Percentiles rank a stretch among this genome's conserved stretches.
phyloP scores from a whole-genome alignment of 2,113 vertebrate genomes.

The Menura novaehollandiae region DNA sequence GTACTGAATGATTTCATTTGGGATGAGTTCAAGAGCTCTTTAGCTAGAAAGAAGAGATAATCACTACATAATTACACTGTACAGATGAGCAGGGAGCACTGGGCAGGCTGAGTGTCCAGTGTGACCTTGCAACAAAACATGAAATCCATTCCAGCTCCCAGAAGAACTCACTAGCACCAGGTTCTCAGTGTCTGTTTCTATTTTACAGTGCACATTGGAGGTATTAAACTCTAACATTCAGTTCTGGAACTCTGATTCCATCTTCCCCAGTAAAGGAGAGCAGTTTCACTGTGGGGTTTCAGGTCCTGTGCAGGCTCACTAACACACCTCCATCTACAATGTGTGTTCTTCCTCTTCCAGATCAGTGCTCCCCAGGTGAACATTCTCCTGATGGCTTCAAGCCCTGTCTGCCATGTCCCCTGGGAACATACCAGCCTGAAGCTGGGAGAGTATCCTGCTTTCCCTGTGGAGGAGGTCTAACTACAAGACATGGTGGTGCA shows the following conservation, averaged over 20 bases:
- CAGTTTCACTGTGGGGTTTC: background rate
- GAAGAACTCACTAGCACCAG: background rate
- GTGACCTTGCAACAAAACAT: background rate
- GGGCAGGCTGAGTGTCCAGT: background rate
- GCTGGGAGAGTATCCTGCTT: conserved; percentile 88
- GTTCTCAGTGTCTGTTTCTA: background rate
- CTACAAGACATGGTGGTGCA: conserved; percentile 79
- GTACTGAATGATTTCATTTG: background rate
- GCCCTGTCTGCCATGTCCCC: conserved; percentile 84
- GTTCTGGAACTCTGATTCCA: background rate
- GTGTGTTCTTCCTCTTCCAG: conserved; percentile 56
- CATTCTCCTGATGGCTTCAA: conserved; percentile 88
- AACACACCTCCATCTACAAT: rapidly evolving
- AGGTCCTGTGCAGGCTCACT: background rate
- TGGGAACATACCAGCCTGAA: conserved; percentile 90
- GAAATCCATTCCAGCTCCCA: background rate
- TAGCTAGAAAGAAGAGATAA: background rate
- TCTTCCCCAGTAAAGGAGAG: background rate
- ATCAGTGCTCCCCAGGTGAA: conserved; percentile 88
- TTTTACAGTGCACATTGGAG: background rate
- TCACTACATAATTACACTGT: background rate
- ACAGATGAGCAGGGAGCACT: background rate
- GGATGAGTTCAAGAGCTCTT: background rate
- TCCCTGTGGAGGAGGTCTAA: conserved; percentile 86
- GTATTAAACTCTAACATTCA: background rate